Evolutionary conservation across 2,797 vertebrate genomes (phyloP).

Genomic region (Leuciscus waleckii): DNA sequence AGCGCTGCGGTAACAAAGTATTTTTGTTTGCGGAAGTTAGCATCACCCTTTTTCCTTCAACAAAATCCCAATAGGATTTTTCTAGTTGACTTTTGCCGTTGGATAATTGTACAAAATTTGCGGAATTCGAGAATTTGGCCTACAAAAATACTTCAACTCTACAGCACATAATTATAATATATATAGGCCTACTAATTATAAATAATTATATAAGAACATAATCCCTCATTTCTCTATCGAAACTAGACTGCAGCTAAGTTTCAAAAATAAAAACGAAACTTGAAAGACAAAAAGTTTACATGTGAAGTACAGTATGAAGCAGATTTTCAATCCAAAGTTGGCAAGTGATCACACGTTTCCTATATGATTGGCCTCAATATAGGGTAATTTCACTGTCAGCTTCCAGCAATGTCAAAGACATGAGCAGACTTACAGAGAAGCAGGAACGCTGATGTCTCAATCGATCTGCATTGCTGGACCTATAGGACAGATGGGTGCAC

Average conservation of each 20-base stretch:
- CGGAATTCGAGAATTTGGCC: neutral
- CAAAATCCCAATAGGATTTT: neutral
- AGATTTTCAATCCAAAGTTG: slow-evolving; percentile 41
- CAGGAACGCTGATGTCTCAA: slow-evolving; percentile 32
- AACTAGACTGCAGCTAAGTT: neutral
- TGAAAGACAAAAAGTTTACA: neutral
- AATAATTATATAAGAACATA: neutral
- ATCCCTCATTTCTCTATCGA: neutral
- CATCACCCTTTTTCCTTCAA: neutral
- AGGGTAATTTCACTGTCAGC: slow-evolving; percentile 46
- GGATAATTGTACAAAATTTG: neutral
- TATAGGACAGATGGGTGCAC: slow-evolving; percentile 16
- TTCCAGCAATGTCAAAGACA: slow-evolving; percentile 48
- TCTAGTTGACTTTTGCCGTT: neutral
- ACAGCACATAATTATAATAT: neutral
- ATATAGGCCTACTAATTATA: neutral
- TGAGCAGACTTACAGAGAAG: slow-evolving; percentile 55
- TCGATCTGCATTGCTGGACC: slow-evolving; percentile 34
- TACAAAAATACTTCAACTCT: neutral
- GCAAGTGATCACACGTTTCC: slow-evolving; percentile 64
- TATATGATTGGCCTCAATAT: slow-evolving; percentile 9
- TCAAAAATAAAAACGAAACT: neutral
- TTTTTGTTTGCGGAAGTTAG: neutral
- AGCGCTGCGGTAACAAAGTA: neutral
- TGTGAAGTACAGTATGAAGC: neutral